phyloP scores from a whole-genome alignment of 2,113 vertebrate genomes.

The Burhinus bistriatus region DNA sequence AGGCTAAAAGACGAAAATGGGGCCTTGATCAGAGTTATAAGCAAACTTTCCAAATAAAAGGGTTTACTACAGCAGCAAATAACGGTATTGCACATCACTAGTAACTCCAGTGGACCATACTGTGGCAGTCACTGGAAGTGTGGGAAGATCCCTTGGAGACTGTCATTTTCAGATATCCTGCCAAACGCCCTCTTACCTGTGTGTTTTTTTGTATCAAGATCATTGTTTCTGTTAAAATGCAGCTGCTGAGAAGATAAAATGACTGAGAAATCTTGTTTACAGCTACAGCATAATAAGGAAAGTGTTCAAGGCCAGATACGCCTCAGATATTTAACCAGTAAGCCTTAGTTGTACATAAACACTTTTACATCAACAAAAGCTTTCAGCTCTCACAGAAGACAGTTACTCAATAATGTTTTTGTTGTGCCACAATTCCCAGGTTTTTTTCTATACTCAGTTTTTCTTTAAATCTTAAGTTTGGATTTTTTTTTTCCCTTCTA shows the following conservation, averaged over 20 bases:
- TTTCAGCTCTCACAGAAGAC: conserved; percentile 87
- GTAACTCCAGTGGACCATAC: conserved; percentile 80
- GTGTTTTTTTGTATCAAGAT: conserved; percentile 77
- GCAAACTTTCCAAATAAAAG: conserved; percentile 93
- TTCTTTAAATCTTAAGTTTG: conserved; percentile 76
- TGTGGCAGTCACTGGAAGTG: conserved; percentile 75
- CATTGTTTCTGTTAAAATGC: conserved; percentile 81
- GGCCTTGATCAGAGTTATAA: conserved; percentile 94
- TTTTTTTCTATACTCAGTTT: conserved; percentile 73
- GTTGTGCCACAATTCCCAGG: conserved; percentile 87
- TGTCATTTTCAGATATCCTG: conserved; percentile 79
- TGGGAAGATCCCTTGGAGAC: conserved; percentile 72
- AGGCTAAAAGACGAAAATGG: conserved; percentile 99
- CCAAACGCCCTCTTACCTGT: conserved; percentile 81
- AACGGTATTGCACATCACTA: conserved; percentile 88
- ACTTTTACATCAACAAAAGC: conserved; percentile 83
- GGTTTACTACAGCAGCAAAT: conserved; percentile 78
- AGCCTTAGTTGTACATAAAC: conserved; percentile 99
- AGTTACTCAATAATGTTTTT: conserved; percentile 86
- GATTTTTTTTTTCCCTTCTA: conserved; percentile 75
- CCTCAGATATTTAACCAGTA: conserved; percentile 98
- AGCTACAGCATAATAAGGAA: conserved; percentile 83
- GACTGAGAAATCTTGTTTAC: conserved; percentile 92
- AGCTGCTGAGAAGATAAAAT: conserved; percentile 85
- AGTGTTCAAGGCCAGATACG: conserved; percentile 86